These are phyloP conservation scores for Sakesphorus luctuosus DNA, from an alignment of 2,113 vertebrate genomes.

Conservation along the genomic window DNA sequence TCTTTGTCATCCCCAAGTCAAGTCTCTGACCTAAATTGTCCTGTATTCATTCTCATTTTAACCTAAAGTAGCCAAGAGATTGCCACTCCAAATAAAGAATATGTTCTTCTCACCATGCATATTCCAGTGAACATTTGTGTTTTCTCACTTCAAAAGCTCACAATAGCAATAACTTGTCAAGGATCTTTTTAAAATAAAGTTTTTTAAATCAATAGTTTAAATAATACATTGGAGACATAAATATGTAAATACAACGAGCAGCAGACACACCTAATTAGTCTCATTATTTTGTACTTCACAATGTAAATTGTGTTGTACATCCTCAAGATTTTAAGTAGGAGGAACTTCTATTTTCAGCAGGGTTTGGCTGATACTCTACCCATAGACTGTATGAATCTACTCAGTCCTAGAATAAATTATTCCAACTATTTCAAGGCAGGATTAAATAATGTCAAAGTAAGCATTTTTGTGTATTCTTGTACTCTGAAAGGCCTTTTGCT, in stretches of 20 bases:
- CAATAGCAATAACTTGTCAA: background rate
- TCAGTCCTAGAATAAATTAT: background rate
- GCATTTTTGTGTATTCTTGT: background rate
- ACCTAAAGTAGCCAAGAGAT: background rate
- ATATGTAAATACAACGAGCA: background rate
- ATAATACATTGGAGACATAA: background rate
- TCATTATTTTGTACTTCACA: background rate
- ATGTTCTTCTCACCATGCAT: background rate
- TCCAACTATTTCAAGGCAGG: background rate
- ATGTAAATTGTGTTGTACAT: background rate
- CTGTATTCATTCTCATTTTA: background rate
- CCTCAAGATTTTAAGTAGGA: background rate
- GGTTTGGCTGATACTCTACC: background rate
- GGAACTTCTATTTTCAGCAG: background rate
- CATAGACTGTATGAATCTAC: background rate
- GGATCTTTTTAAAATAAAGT: background rate
- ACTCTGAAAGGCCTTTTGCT: background rate
- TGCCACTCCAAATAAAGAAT: background rate
- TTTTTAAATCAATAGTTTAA: background rate
- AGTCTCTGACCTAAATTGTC: background rate
- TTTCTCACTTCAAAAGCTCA: background rate
- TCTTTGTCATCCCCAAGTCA: background rate
- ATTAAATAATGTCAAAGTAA: background rate
- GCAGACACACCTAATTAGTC: background rate
- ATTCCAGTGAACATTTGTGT: background rate